These are phyloP conservation scores for Hemicrepidius hirtus DNA, from an alignment of 2,888 invertebrate genomes.

Conservation along the genomic window DNA sequence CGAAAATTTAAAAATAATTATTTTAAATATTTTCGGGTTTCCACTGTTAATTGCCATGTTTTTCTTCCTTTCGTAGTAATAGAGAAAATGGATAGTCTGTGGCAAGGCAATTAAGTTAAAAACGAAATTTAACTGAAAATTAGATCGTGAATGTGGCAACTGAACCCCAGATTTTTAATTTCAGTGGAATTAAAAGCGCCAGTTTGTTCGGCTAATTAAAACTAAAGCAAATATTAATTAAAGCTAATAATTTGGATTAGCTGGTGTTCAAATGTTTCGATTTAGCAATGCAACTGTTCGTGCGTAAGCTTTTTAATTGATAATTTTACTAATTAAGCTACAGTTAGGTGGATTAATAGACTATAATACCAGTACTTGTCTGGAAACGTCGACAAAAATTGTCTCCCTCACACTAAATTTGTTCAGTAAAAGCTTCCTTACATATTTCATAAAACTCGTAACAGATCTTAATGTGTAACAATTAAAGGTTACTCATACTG, in stretches of 20 bases:
- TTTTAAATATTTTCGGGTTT: conserved; percentile 3
- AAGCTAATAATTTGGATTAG: conserved; percentile 35
- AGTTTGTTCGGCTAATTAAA: conserved; percentile 38
- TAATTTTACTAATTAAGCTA: conserved; percentile 9
- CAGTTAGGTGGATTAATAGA: conserved; percentile 12
- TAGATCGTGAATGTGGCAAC: conserved; percentile 21
- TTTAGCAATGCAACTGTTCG: conserved; percentile 27
- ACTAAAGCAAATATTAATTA: conserved; percentile 40
- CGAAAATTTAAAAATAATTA: conserved; percentile 28
- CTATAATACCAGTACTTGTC: neutral
- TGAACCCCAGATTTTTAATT: conserved; percentile 32
- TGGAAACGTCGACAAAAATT: conserved; percentile 9
- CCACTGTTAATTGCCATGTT: conserved; percentile 3
- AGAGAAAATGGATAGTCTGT: neutral
- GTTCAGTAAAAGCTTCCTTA: neutral
- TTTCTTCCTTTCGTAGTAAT: neutral
- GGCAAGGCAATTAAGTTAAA: conserved; percentile 6
- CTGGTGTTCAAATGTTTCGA: conserved; percentile 28
- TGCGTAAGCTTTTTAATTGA: conserved; percentile 30
- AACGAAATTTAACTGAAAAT: conserved; percentile 32
- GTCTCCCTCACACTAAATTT: neutral
- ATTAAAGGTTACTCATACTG: neutral
- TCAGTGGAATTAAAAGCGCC: conserved; percentile 32
- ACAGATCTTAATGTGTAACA: too few species aligned
- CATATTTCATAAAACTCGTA: too few species aligned